Evolutionary conservation across 2,888 invertebrate species (phyloP).

Genomic region (Sipha maydis): DNA sequence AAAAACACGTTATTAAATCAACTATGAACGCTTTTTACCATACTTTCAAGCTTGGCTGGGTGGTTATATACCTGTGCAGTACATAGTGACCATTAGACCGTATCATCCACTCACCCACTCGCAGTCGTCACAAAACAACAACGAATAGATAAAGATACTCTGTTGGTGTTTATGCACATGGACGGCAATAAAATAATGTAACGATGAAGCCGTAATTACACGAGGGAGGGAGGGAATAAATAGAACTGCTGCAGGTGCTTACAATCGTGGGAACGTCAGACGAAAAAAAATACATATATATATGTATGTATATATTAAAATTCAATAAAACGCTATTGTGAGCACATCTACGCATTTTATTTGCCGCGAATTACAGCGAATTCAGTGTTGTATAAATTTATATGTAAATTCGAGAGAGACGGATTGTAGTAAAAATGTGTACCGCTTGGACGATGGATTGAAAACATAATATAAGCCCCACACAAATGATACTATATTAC

Average conservation of each 20-base stretch:
- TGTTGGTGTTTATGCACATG: slow-evolving; percentile 49
- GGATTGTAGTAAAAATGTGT: background rate
- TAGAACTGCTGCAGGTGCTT: slow-evolving; percentile 53
- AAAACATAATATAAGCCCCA: no score
- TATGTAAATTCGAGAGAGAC: slow-evolving; percentile 4
- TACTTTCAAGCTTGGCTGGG: slow-evolving; percentile 56
- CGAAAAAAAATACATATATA: background rate
- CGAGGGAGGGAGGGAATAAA: slow-evolving; percentile 28
- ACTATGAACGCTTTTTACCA: slow-evolving; percentile 38
- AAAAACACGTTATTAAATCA: slow-evolving; percentile 38
- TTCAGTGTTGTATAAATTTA: background rate
- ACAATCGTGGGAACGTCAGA: slow-evolving; percentile 55
- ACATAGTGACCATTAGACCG: slow-evolving; percentile 53
- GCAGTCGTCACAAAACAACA: slow-evolving; percentile 50
- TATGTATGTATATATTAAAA: slow-evolving; percentile 20
- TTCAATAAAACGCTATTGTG: slow-evolving; percentile 40
- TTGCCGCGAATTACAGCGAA: slow-evolving; percentile 8
- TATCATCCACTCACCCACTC: slow-evolving; percentile 57
- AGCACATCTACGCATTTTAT: slow-evolving; percentile 19
- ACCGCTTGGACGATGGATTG: background rate
- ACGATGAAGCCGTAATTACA: slow-evolving; percentile 51
- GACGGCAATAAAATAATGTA: slow-evolving; percentile 55
- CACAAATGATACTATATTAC: no score
- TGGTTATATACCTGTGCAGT: background rate
- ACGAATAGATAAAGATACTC: slow-evolving; percentile 54